Base-by-base conservation (phyloP, 2,113 vertebrate genomes). In the Lates calcarifer region DNA sequence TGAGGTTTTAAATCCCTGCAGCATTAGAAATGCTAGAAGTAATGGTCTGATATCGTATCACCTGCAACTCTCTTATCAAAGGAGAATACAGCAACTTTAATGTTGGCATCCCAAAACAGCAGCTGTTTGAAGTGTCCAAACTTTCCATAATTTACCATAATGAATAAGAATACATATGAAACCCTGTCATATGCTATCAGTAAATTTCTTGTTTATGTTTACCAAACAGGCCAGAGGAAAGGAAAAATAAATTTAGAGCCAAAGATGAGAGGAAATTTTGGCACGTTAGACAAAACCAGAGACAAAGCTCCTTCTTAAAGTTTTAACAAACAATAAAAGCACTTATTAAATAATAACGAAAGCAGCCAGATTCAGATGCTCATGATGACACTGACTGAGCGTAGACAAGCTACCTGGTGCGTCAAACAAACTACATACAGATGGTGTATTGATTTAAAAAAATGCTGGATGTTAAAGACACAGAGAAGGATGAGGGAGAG, bases 281-380 rank as follows among this genome's bases (percentile, higher is more conserved):
- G 78, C 86, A 78, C 65, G 61, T 74, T 41, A 47, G 31, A 8
- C 53, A 28, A 71, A 31, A 28, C 58, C 37, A 24, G 0, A 20
- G 51, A 14, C 6, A 15, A 15, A 49, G 2, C 37, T 29, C 14
- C 13, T 17, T 6, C 11, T 8, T 35, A n/a, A n/a, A n/a, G 12
- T 41, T 41, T 47, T 2, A 31, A 31, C n/a, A 28, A n/a, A 15
- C 43, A 20, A 47, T 47, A 20, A 47, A 47, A 47, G 43, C 43
- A 47, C 43, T 47, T 7, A 6, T 45, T 6, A 45, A 17, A 45
- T 47, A 18, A 18, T 47, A 47, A 64, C 6, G 26, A 53, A 43
- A 33, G 51, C 43, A 28, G 28, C 15, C 6, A 8, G 13, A 55
- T 35, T 35, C 29, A 26, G 31, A 31, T 68, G 26, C 17, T 29